Base-by-base conservation (phyloP, 2,113 vertebrate species). In the Myocastor coypus region DNA sequence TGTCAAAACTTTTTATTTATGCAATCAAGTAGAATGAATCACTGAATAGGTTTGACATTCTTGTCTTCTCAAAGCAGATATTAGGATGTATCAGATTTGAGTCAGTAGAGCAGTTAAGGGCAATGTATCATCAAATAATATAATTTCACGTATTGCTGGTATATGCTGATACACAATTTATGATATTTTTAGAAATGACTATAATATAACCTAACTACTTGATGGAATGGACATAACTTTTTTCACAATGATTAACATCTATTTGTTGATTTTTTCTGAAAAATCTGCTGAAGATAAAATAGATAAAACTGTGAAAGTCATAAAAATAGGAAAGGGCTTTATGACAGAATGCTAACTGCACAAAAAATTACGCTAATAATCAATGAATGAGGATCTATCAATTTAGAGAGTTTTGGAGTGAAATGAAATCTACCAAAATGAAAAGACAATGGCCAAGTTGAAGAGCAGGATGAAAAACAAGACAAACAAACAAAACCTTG, bases 21-120 rank as follows among this genome's bases (percentile, higher is more conserved):
- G 34, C 32, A 89, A 28, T 83, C 46, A 91, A 82, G 71, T 63
- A n/a, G 42, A 95, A 93, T 86, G 28, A 82, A 24, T 42, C 28
- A 92, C 52, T 85, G 69, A 40, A 89, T 68, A 8, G 68, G 40
- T 42, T 68, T 91, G 83, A 95, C 83, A 93, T 85, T 93, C 37
- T 83, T 52, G 83, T 3, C 12, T 85, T 19, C 92, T 55, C 22
- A 75, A 81, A 28, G 66, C 12, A 84, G 17, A 50, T 81, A 73
- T 64, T 93, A 77, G 83, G 81, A n/a, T n/a, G 61, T 5, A 10
- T 83, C 46, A 81, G 50, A 19, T 22, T 37, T 91, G 34, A 89
- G 32, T 64, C 9, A 83, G 57, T 12, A 46, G 42, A 80, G n/a
- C 19, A 66, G 22, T 34, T 82, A 32, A 94, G 40, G 91, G 94